phyloP scores from a whole-genome alignment of 2,113 vertebrate genomes.

The Clarias magur region DNA sequence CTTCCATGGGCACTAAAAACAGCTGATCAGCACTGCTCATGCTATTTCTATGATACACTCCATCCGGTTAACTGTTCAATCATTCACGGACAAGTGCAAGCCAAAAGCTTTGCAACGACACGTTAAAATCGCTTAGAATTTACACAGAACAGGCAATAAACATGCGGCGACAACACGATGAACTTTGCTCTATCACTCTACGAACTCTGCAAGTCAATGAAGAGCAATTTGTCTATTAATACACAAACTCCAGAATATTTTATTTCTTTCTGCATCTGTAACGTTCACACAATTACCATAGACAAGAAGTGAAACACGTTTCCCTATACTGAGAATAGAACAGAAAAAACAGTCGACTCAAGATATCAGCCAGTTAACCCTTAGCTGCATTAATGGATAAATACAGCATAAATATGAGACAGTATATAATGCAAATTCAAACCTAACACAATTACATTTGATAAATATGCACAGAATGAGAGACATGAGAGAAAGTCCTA shows the following conservation, averaged over 20 bases:
- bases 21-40: slow-evolving; percentile 10
- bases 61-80: slow-evolving; percentile 26
- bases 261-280: neutral
- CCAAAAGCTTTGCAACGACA: neutral
- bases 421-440: neutral
- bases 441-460: neutral
- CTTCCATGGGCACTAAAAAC: slow-evolving; percentile 11
- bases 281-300: neutral
- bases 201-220: too few species aligned
- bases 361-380: neutral
- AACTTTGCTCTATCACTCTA: neutral
- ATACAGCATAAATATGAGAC: neutral
- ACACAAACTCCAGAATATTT: neutral
- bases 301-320: neutral
- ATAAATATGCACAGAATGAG: neutral
- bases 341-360: neutral
- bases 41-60: slow-evolving; percentile 33
- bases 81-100: slow-evolving; percentile 25
- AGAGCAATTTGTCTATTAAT: too few species aligned
- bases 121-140: neutral
- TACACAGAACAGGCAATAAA: neutral
- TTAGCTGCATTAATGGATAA: neutral
- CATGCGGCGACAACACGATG: neutral
- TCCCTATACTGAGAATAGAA: neutral
- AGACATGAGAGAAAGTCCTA: neutral